Percentiles rank a stretch among this genome's conserved stretches.
Conservation (phyloP, 2,888 invertebrate species). For the Lycia hirtaria region DNA sequence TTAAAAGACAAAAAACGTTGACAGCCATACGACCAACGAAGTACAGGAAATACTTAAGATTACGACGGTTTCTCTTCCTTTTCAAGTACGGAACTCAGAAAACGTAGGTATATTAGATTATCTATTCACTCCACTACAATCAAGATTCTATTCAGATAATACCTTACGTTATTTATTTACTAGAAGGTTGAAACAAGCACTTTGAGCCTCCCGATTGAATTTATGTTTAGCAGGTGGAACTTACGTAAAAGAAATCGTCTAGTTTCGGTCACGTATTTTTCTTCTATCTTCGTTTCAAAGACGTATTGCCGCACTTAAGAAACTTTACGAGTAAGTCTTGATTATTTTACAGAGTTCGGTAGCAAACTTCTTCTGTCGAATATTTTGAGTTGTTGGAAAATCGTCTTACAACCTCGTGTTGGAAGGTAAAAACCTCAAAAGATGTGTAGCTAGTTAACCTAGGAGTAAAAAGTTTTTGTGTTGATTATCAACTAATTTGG, state of each 20-base stretch:
- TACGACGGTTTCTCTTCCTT: too few relatives aligned
- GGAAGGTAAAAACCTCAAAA: background rate
- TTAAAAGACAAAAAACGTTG: too few relatives aligned
- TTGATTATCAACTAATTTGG: background rate
- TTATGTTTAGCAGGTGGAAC: constrained; percentile 30
- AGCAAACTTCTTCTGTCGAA: background rate
- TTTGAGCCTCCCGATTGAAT: constrained; percentile 29
- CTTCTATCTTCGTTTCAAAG: constrained; percentile 37
- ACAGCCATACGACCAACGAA: too few relatives aligned
- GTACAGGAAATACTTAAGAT: too few relatives aligned
- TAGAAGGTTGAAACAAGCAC: constrained; percentile 25
- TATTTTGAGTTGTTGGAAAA: background rate
- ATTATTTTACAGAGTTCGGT: constrained; percentile 9
- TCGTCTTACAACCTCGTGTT: background rate
- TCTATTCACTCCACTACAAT: background rate
- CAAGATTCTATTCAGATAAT: constrained; percentile 14
- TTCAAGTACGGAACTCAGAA: too few relatives aligned
- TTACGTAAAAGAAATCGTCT: constrained; percentile 17
- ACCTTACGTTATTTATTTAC: constrained; percentile 21
- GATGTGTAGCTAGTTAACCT: background rate
- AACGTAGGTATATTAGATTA: background rate
- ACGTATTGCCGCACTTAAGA: constrained; percentile 30
- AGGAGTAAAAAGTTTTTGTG: background rate
- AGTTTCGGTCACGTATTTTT: constrained; percentile 34
- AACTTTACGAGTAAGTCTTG: constrained; percentile 16